Conservation (phyloP, 35 echinoderm and acorn worm genomes). For the Heliocidaris tuberculata region DNA sequence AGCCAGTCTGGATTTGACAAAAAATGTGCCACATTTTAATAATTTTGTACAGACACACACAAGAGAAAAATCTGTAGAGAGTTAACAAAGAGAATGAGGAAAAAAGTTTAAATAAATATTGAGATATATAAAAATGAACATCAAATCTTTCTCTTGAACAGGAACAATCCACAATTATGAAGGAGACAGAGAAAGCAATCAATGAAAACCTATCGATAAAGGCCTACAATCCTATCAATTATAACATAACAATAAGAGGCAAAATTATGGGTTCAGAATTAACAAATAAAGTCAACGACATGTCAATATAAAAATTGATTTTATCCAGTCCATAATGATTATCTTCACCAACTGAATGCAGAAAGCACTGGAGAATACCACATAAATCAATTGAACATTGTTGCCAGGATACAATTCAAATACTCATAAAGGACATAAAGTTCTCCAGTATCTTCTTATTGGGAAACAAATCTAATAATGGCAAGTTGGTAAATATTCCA, state of each 20-base stretch:
- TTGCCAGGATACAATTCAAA: neutral
- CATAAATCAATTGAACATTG: neutral
- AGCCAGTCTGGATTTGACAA: slow-evolving; percentile 15
- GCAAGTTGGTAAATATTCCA: neutral
- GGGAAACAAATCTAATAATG: neutral
- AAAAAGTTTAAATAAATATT: slow-evolving; percentile 42
- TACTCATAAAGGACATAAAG: neutral
- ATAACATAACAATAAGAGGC: neutral
- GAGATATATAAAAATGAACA: slow-evolving; percentile 35
- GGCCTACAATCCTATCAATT: neutral
- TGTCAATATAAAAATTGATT: neutral
- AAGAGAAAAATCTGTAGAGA: slow-evolving; percentile 24
- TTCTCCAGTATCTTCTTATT: too few species aligned
- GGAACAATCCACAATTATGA: slow-evolving; percentile 19
- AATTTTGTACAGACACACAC: slow-evolving; percentile 44
- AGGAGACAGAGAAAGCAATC: slow-evolving; percentile 6
- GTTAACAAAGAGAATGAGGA: slow-evolving; percentile 18
- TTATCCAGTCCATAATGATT: neutral
- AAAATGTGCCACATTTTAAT: slow-evolving; percentile 45
- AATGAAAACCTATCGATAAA: neutral
- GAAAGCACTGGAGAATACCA: neutral
- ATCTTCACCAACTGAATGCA: neutral
- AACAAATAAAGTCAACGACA: neutral
- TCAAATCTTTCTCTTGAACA: slow-evolving; percentile 28
- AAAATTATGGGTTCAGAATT: neutral